phyloP scores from a whole-genome alignment of 2,888 invertebrate species.

The Agonopterix heracliana region DNA sequence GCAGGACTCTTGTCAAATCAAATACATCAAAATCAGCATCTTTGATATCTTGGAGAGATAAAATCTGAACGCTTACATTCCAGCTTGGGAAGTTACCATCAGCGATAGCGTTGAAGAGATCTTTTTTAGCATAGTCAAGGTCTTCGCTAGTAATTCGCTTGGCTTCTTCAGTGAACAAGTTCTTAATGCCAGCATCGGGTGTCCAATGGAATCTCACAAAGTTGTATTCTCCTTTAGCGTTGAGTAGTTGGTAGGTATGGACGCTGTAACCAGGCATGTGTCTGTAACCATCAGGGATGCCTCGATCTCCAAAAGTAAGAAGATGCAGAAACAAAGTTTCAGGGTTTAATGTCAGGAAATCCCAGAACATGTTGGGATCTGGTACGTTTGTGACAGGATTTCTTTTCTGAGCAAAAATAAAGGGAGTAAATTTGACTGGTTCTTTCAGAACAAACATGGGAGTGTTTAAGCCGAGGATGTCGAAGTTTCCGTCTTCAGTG shows the following conservation, averaged over 20 bases:
- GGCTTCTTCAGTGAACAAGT: slow-evolving; percentile 79
- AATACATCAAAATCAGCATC: slow-evolving; percentile 55
- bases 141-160: slow-evolving; percentile 78
- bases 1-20: slow-evolving; percentile 59
- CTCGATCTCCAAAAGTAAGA: slow-evolving; percentile 79
- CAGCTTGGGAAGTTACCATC: slow-evolving; percentile 72
- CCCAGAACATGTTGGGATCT: slow-evolving; percentile 55
- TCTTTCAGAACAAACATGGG: slow-evolving; percentile 76
- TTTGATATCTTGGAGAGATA: slow-evolving; percentile 50
- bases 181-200: slow-evolving; percentile 89
- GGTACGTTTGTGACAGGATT: slow-evolving; percentile 66
- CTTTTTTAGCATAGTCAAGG: slow-evolving; percentile 88
- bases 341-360: slow-evolving; percentile 65
- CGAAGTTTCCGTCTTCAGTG: no score
- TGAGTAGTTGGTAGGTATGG: slow-evolving; percentile 91
- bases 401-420: slow-evolving; percentile 71
- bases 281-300: slow-evolving; percentile 82
- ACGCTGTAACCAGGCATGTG: slow-evolving; percentile 94
- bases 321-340: slow-evolving; percentile 88
- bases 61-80: slow-evolving; percentile 57
- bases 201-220: slow-evolving; percentile 93
- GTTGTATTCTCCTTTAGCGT: slow-evolving; percentile 79
- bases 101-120: slow-evolving; percentile 89
- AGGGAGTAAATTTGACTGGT: slow-evolving; percentile 64
- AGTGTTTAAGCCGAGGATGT: slow-evolving; percentile 60